Evolutionary conservation across 2,888 invertebrate genomes (phyloP), one percentile per base, ranked within the genome.

Genomic region (Chaitophorus viminalis): DNA sequence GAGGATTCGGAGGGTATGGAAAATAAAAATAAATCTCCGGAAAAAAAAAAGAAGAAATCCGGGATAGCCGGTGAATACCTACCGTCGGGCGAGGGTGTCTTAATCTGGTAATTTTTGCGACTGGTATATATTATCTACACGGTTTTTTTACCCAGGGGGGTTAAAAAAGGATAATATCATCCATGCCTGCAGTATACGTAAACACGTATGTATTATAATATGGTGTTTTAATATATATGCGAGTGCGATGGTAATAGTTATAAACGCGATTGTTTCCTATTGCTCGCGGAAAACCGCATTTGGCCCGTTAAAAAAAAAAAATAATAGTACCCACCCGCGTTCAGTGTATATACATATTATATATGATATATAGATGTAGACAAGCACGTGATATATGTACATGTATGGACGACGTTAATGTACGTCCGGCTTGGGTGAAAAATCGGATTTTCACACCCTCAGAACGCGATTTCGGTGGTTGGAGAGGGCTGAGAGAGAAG

Each of bases 21-120:
- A 33, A 14, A 68, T 17, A 68, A 21, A 68, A 76, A 18, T 52
- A 84, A 65, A 82, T 54, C 25, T 29, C 29, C 29, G 31, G n/a
- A 60, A 79, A 84, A 68, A n/a, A 72, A 79, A 84, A 29, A 33
- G 70, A 87, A 74, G 39, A 79, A 75, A 72, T 39, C 81, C 70
- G 33, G 85, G 85, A 77, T 65, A 17, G 5, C n/a, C 79, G 78
- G 39, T n/a, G n/a, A 60, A 81, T 72, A 79, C 70, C 54, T 65
- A 70, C 65, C 54, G 31, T 3, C 39, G 18, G n/a, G 29, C 33
- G 29, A 39, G 70, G 82, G 82, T 60, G 81, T 87, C 87, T 87
- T 87, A 87, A 87, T 87, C 81, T 72, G 87, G 81, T 87, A 81
- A 87, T 87, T 87, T 87, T 87, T n/a, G 46, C 46, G 31, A 74